Base-by-base conservation (phyloP, 2,113 vertebrate genomes). In the Potamarius usumacintae region DNA sequence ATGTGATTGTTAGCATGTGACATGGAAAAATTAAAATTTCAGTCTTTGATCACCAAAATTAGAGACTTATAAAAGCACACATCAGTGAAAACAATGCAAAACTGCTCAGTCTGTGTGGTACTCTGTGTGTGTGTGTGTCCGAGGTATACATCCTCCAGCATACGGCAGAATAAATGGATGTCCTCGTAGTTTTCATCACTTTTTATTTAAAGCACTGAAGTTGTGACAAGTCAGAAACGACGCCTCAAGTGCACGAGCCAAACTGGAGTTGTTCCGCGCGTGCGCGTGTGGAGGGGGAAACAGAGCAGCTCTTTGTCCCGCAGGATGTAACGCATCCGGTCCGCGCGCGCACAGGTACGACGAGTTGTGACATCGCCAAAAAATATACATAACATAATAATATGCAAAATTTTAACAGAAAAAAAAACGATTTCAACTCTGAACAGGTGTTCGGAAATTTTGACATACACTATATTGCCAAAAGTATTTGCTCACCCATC, bases 1-100 rank as follows among this genome's bases (percentile, higher is more conserved):
- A 27, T 52, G 1, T 42, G 6, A 27, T 52, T 52, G 48, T 1
- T 53, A 11, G 63, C 50, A 27, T 93, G 95, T 94, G 25, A 77
- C 30, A 72, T 42, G 7, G 11, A 25, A 78, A 14, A n/a, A 15
- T n/a, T 53, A 22, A 3, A 74, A 53, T 34, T 30, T 15, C 27
- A 34, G 5, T 18, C 14, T 15, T 1, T 34, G 14, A 17, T 71
- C 17, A 20, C 6, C 6, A 42, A 30, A 7, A 42, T 72, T 67
- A 67, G 15, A 17, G 25, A 67, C 9, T 4, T 30, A 15, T 69
- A 65, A 65, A n/a, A 65, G 5, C 14, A 15, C 67, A 53, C 42
- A 42, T 42, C 42, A 42, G 42, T 42, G 42, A 42, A 42, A 42
- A 42, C 2, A 42, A 42, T 42, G 42, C 42, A 42, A 42, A 42